These are phyloP conservation scores for Rhinella marina DNA, from an alignment of 2,797 vertebrate species.

Conservation along the genomic window DNA sequence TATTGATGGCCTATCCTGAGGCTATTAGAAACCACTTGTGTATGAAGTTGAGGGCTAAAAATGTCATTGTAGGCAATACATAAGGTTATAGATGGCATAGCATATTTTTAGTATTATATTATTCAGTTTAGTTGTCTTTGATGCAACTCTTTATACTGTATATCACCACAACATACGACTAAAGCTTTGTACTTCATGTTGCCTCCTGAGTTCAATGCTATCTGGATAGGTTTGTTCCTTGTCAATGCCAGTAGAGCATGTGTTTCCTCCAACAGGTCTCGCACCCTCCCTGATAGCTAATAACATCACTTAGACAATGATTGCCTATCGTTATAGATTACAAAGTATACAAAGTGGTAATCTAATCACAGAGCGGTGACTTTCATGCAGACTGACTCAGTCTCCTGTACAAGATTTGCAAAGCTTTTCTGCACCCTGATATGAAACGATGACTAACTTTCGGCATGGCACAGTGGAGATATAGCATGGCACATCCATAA, in stretches of 20 bases:
- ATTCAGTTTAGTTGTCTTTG: not conserved
- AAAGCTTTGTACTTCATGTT: not conserved
- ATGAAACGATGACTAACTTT: not conserved
- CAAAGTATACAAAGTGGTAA: constrained; percentile 35
- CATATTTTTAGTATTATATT: no score
- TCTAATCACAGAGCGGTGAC: constrained; percentile 30
- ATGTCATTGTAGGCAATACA: no score
- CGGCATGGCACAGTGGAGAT: not conserved
- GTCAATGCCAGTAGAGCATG: constrained; percentile 15
- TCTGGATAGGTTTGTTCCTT: constrained; percentile 27
- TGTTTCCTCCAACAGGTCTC: constrained; percentile 32
- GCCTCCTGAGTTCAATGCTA: not conserved
- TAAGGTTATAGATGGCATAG: no score
- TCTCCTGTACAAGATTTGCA: not conserved
- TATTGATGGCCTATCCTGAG: no score
- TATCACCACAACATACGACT: not conserved
- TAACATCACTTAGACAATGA: constrained; percentile 19
- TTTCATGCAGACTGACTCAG: constrained; percentile 38
- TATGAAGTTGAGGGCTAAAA: no score
- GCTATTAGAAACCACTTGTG: no score
- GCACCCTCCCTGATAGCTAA: constrained; percentile 50
- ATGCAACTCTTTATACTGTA: not conserved
- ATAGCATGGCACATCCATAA: no score
- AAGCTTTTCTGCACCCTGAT: not conserved
- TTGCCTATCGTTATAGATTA: constrained; percentile 17